phyloP scores from a whole-genome alignment of 2,797 vertebrate genomes.

The Platalea minor region DNA sequence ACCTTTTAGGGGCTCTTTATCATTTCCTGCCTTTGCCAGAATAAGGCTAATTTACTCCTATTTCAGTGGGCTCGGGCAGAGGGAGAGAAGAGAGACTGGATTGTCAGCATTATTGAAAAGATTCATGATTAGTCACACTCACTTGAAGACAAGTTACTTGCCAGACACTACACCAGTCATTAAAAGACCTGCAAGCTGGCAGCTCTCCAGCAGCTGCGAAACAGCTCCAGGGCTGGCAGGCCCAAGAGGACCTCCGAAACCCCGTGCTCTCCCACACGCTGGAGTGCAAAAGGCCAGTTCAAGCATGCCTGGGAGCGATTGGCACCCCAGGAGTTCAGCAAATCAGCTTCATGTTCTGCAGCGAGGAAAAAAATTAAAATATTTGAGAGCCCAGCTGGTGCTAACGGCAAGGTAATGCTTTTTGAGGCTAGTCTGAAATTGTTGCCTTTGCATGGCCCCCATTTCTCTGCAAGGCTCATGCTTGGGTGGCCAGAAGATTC shows the following conservation, averaged over 20 bases:
- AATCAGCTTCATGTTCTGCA: conserved; percentile 65
- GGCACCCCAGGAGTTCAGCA: conserved; percentile 73
- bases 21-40: conserved; percentile 70
- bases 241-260: conserved; percentile 41
- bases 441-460: conserved; percentile 42
- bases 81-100: conserved; percentile 58
- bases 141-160: conserved; percentile 65
- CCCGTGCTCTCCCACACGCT: conserved; percentile 24
- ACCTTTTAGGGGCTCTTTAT: conserved; percentile 69
- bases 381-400: conserved; percentile 47
- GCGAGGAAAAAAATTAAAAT: conserved; percentile 55
- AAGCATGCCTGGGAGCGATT: conserved; percentile 72
- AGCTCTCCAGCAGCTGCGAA: conserved; percentile 44
- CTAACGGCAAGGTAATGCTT: neutral
- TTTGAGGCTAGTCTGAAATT: conserved; percentile 38
- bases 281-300: conserved; percentile 65
- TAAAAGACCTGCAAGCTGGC: conserved; percentile 69
- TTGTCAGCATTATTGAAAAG: conserved; percentile 74
- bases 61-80: conserved; percentile 60
- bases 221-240: conserved; percentile 43
- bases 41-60: conserved; percentile 72
- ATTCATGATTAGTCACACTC: conserved; percentile 77
- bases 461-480: neutral
- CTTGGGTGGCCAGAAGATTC: neutral
- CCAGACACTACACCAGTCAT: conserved; percentile 70